phyloP scores from a whole-genome alignment of 2,888 invertebrate species.

The Pegoplata infirma region DNA sequence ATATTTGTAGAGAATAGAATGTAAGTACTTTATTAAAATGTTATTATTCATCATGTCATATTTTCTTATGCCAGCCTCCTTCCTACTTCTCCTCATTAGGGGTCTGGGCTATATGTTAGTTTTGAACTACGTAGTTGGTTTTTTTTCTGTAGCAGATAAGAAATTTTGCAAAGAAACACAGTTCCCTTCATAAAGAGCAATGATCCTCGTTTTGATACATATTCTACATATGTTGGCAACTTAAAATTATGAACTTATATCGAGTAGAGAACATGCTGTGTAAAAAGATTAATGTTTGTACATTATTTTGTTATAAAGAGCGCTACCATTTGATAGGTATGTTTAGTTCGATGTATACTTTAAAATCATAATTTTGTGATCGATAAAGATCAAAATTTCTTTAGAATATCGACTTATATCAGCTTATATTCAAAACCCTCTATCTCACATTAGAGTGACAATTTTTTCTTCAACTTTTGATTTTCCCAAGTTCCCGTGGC shows the following conservation, averaged over 20 bases:
- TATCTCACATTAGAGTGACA: no score
- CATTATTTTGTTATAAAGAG: slow-evolving; percentile 29
- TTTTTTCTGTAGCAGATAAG: not conserved
- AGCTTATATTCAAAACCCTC: no score
- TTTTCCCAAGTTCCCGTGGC: no score
- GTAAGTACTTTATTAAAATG: slow-evolving; percentile 40
- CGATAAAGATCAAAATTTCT: no score
- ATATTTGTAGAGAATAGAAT: no score
- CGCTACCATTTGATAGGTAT: slow-evolving; percentile 10
- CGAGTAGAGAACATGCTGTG: slow-evolving; percentile 35
- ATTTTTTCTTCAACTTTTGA: no score
- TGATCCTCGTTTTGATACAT: slow-evolving; percentile 41
- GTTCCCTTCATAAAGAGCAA: slow-evolving; percentile 36
- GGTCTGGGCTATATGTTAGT: no score
- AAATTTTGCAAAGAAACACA: slow-evolving; percentile 10
- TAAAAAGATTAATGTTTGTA: slow-evolving; percentile 53
- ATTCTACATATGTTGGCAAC: slow-evolving; percentile 49
- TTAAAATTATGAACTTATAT: slow-evolving; percentile 52
- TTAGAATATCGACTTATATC: no score
- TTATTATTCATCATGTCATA: slow-evolving; percentile 38
- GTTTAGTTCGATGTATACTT: no score
- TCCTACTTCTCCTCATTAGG: no score
- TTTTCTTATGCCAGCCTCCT: not conserved
- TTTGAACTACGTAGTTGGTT: not conserved
- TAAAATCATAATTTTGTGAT: no score